These are phyloP conservation scores for Chinchilla lanigera DNA, from an alignment of 2,113 vertebrate species.

Conservation along the genomic window DNA sequence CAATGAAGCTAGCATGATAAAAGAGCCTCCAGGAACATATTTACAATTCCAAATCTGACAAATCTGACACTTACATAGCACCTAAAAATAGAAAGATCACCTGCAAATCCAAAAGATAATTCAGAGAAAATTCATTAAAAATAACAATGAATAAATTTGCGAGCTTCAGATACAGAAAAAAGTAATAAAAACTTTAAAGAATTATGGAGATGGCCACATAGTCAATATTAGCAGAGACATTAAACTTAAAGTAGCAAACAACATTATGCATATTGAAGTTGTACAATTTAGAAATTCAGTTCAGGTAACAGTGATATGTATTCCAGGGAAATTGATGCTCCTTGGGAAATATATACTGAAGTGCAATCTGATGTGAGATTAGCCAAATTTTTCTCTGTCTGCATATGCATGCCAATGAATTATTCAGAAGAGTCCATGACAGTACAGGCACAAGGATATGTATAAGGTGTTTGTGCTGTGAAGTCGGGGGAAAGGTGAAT, in stretches of 20 bases:
- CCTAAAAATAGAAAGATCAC: background rate
- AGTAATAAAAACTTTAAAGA: background rate
- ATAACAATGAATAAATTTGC: background rate
- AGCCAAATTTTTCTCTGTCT: background rate
- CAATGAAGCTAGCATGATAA: background rate
- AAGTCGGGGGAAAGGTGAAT: background rate
- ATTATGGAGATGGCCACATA: background rate
- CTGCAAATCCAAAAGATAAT: background rate
- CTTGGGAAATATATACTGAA: background rate
- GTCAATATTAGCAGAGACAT: background rate
- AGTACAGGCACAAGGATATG: background rate
- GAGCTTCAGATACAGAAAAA: background rate
- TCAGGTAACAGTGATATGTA: background rate
- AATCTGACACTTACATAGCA: background rate
- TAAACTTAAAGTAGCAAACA: slow-evolving; percentile 11
- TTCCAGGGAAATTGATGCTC: background rate
- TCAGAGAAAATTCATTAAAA: background rate
- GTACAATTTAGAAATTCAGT: background rate
- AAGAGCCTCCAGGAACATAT: background rate
- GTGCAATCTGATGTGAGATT: background rate
- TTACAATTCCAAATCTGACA: background rate
- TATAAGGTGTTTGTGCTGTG: background rate
- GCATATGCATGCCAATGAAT: background rate
- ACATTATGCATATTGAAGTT: background rate
- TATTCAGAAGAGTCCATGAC: background rate